Conservation (phyloP, 2,113 vertebrate species). For the Neogale vison region DNA sequence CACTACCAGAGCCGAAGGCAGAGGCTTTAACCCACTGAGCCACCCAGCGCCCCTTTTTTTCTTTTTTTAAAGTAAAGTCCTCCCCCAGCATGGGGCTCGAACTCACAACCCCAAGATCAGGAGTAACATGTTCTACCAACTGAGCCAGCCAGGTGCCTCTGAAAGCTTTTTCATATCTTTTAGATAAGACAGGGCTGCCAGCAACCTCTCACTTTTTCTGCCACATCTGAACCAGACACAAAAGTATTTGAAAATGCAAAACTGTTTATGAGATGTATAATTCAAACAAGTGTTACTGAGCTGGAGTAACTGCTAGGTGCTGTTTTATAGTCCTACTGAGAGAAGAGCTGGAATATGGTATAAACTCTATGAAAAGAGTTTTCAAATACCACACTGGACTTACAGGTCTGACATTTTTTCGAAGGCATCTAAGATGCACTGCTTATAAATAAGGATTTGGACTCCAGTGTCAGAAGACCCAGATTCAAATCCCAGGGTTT, state of each 20-base stretch:
- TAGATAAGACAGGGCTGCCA: neutral
- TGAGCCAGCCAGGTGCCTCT: neutral
- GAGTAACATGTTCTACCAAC: neutral
- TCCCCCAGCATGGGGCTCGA: neutral
- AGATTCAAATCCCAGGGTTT: neutral
- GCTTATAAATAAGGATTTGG: neutral
- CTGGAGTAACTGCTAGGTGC: neutral
- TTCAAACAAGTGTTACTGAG: neutral
- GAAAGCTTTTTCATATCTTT: neutral
- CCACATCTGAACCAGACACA: neutral
- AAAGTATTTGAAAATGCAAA: conserved; percentile 35
- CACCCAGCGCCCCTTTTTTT: neutral
- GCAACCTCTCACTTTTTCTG: conserved; percentile 29
- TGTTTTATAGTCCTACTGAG: neutral
- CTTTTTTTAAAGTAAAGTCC: neutral
- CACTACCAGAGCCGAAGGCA: too few species aligned
- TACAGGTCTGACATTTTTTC: neutral
- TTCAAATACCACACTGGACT: neutral
- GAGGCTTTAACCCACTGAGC: too few species aligned
- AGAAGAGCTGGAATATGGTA: neutral
- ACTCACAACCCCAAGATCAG: neutral
- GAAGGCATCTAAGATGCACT: neutral
- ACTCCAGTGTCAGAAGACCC: neutral
- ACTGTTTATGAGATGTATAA: neutral
- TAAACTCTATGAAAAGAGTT: neutral